phyloP scores from a whole-genome alignment of 2,113 vertebrate genomes.

The Progne subis region DNA sequence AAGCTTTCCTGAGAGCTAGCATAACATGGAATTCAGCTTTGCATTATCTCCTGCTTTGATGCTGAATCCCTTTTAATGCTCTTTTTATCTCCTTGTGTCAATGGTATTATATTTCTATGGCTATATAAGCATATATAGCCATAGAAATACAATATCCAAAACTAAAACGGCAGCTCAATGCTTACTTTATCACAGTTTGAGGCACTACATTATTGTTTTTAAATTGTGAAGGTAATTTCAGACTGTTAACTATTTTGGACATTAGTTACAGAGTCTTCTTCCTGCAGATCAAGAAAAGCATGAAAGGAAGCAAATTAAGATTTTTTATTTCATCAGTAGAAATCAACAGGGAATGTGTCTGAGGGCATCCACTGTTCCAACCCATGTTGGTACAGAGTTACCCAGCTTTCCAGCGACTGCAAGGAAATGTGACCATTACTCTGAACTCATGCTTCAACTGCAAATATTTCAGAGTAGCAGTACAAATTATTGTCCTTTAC shows the following conservation, averaged over 20 bases:
- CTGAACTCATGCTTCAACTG: not conserved
- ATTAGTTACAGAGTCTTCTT: not conserved
- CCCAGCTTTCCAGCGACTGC: not conserved
- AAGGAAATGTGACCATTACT: not conserved
- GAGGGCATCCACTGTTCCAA: not conserved
- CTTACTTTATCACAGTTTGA: not conserved
- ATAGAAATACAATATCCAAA: not conserved
- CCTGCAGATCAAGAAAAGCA: not conserved
- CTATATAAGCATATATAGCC: not conserved
- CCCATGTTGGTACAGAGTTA: not conserved
- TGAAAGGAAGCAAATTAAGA: constrained; percentile 1
- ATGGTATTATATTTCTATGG: not conserved
- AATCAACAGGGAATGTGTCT: not conserved
- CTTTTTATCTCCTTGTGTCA: not conserved
- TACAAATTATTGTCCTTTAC: not conserved
- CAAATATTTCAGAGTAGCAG: not conserved
- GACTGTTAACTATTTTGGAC: not conserved
- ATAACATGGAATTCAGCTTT: not conserved
- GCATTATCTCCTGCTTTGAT: not conserved
- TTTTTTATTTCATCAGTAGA: not conserved
- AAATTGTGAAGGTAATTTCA: not conserved
- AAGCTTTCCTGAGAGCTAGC: not conserved
- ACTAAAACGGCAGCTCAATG: not conserved
- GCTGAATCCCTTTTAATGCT: not conserved
- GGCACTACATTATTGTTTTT: not conserved